Evolutionary conservation across 2,888 invertebrate genomes (phyloP).

Genomic region (Monopis laevigella): DNA sequence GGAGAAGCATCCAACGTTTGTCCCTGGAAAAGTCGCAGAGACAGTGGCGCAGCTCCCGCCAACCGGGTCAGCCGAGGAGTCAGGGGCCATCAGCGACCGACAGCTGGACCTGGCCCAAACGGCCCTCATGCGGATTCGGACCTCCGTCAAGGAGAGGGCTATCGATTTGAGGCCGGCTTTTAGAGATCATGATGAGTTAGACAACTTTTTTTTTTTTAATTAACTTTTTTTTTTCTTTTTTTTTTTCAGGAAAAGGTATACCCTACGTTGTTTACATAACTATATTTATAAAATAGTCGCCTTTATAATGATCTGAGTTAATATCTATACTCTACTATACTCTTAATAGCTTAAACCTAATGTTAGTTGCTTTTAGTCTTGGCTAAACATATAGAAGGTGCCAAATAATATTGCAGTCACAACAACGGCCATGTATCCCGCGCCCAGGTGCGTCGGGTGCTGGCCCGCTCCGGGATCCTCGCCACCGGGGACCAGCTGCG

Average conservation of each 20-base stretch:
- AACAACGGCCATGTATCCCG: slow-evolving; percentile 78
- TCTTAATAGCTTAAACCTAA: too few species aligned
- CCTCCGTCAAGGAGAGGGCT: slow-evolving; percentile 68
- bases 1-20: slow-evolving; percentile 72
- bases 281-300: too few species aligned
- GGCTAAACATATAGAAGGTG: too few species aligned
- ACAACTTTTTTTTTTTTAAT: too few species aligned
- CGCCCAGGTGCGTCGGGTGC: slow-evolving; percentile 74
- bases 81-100: slow-evolving; percentile 23
- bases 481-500: slow-evolving; percentile 72
- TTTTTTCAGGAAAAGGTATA: too few species aligned
- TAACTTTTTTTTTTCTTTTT: too few species aligned
- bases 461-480: slow-evolving; percentile 73
- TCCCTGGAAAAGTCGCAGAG: slow-evolving; percentile 29
- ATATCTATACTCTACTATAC: too few species aligned
- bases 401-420: too few species aligned
- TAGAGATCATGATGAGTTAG: slow-evolving; percentile 75
- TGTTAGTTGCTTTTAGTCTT: too few species aligned
- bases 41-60: slow-evolving; percentile 64
- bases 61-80: slow-evolving; percentile 34
- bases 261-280: too few species aligned
- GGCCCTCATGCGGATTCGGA: slow-evolving; percentile 70
- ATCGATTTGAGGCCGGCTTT: slow-evolving; percentile 75
- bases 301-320: too few species aligned
- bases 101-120: slow-evolving; percentile 67